A percentile compares a stretch with the other conserved stretches of the same genome.
Evolutionary conservation across 2,888 invertebrate species (phyloP).

Genomic region (Ophion ellenae): DNA sequence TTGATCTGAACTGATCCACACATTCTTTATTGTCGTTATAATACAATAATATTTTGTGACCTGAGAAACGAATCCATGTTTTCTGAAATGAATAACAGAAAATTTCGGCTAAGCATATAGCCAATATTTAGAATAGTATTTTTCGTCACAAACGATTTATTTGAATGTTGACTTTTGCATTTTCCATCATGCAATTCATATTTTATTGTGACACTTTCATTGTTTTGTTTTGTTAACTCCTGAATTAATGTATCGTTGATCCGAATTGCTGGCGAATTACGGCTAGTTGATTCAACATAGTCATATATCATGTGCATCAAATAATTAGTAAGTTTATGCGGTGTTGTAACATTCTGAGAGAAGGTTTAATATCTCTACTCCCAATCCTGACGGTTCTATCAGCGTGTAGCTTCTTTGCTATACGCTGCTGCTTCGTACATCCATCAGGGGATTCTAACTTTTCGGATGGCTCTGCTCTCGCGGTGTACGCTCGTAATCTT

Average conservation of each 20-base stretch:
- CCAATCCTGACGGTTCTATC: slow-evolving; percentile 12
- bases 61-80: background rate
- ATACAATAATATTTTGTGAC: background rate
- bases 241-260: too few relatives aligned
- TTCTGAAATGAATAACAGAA: background rate
- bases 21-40: background rate
- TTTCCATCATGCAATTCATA: too few relatives aligned
- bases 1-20: slow-evolving; percentile 24
- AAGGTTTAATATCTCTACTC: slow-evolving; percentile 43
- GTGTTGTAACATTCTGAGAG: slow-evolving; percentile 15
- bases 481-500: slow-evolving; percentile 31
- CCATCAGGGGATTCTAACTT: slow-evolving; percentile 25
- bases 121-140: too few relatives aligned
- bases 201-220: too few relatives aligned
- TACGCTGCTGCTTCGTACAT: background rate
- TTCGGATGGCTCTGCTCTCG: slow-evolving; percentile 15
- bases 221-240: too few relatives aligned
- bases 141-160: too few relatives aligned
- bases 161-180: too few relatives aligned
- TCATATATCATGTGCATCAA: background rate
- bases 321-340: slow-evolving; percentile 34
- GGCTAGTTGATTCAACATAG: too few relatives aligned
- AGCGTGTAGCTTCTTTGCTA: slow-evolving; percentile 24
- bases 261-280: too few relatives aligned
- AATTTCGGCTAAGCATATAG: too few relatives aligned